Percentiles rank a stretch among this genome's conserved stretches.
phyloP scores from a whole-genome alignment of 1,140 invertebrate species.

The Xylocopa sonorina region DNA sequence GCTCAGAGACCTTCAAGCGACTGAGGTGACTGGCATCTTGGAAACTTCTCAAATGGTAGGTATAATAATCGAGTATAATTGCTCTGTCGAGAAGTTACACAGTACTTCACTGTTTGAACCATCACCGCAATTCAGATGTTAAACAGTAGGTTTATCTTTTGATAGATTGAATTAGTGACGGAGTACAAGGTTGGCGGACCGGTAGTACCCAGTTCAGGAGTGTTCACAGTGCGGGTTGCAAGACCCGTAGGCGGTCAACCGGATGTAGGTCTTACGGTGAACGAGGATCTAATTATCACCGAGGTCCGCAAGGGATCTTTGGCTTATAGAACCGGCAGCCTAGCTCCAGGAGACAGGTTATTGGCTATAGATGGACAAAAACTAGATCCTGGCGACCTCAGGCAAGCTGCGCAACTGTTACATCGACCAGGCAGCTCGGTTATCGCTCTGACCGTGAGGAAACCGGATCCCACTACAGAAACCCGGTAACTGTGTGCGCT shows the following conservation, averaged over 20 bases:
- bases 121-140: too few relatives aligned
- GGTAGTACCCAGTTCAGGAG: slow-evolving; percentile 93
- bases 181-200: slow-evolving; percentile 97
- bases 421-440: slow-evolving; percentile 87
- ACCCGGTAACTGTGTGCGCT: slow-evolving; percentile 64
- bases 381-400: slow-evolving; percentile 86
- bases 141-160: too few relatives aligned
- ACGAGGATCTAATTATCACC: slow-evolving; percentile 89
- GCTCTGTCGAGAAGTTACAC: not conserved
- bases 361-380: slow-evolving; percentile 94
- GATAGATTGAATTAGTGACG: slow-evolving; percentile 86
- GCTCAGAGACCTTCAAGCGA: slow-evolving; percentile 75
- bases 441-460: slow-evolving; percentile 88
- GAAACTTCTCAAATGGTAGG: slow-evolving; percentile 74
- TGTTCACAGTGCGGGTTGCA: slow-evolving; percentile 94
- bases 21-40: slow-evolving; percentile 75
- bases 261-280: slow-evolving; percentile 93
- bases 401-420: slow-evolving; percentile 90
- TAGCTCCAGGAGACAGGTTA: slow-evolving; percentile 92
- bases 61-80: not conserved
- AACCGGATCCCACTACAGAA: slow-evolving; percentile 83
- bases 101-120: not conserved
- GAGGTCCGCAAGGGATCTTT: slow-evolving; percentile 94
- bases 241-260: slow-evolving; percentile 86
- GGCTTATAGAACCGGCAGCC: slow-evolving; percentile 93